Evolutionary conservation across 2,797 vertebrate species (phyloP), one percentile per base, ranked within the genome.

Genomic region (Mionectes olivaceus): DNA sequence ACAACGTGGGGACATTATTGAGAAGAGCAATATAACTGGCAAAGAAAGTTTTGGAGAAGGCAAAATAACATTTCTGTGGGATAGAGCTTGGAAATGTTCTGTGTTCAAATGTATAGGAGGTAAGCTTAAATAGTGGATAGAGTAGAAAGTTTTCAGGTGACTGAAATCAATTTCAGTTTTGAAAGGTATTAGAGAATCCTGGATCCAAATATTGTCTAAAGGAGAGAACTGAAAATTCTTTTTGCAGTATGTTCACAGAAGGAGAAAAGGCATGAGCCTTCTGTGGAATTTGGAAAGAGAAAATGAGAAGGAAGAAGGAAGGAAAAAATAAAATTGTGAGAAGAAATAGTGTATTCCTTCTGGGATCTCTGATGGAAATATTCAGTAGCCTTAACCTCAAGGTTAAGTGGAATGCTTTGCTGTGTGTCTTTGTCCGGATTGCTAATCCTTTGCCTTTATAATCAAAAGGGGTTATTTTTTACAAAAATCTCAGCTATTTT

Each of bases 381-480:
- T 24, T 39, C 35, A 61, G 22, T 25, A 81, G 8, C 30, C 30
- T 81, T 73, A 79, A 67, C 19, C 22, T 49, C 64, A 84, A 59
- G 14, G 30, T 86, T 73, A 77, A 83, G 50, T 41, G 11, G 21
- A 77, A 35, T 46, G 3, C 3, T 88, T 75, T 28, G 39, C 22
- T 61, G 0, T 27, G 1, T 52, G 6, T 57, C 19, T 77, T 85
- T 68, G 11, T 59, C 19, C 44, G 19, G 35, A 52, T 73, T 69
- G 65, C n/a, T 83, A 25, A 41, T 59, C 14, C 21, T 76, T 85
- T 73, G 23, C 6, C 37, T 84, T 90, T 80, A 16, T 39, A 90
- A 55, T 56, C 8, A 87, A 81, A 73, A 61, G 23, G 23, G 1
- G 0, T 0, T 23, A 0, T 23, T 52, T 52, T 76, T 41, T 55